These are phyloP conservation scores for Australoheros scitulus DNA, from an alignment of 2,113 vertebrate species.

Conservation along the genomic window DNA sequence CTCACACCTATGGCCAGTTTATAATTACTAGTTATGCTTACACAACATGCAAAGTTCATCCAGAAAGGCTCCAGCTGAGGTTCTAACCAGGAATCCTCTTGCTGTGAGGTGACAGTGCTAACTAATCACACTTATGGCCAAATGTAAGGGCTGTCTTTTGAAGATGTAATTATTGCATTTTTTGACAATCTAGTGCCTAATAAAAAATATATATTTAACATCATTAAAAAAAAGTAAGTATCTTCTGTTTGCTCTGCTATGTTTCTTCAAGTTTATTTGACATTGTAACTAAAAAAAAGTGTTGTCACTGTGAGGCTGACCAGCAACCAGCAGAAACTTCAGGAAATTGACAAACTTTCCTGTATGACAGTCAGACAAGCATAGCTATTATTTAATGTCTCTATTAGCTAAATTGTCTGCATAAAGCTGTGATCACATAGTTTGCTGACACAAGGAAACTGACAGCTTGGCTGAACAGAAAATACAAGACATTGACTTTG, in stretches of 20 bases:
- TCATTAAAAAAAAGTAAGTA: too few species aligned
- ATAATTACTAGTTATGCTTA: neutral
- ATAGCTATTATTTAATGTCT: neutral
- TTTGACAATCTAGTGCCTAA: neutral
- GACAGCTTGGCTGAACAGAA: too few species aligned
- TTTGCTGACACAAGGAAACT: neutral
- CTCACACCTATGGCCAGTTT: neutral
- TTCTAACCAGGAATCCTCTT: neutral
- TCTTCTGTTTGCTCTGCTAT: too few species aligned
- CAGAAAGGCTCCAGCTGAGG: neutral
- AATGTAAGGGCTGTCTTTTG: neutral
- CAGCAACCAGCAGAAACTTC: too few species aligned
- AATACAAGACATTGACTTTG: too few species aligned
- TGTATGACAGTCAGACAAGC: neutral
- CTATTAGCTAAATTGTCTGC: too few species aligned
- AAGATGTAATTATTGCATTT: neutral
- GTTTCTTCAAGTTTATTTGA: too few species aligned
- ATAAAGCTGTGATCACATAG: neutral
- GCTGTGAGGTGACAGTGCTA: neutral
- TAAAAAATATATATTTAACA: too few species aligned
- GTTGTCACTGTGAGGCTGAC: too few species aligned
- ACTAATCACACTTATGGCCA: neutral
- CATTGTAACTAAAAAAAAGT: too few species aligned
- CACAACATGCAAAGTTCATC: neutral
- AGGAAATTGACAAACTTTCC: too few species aligned